Evolutionary conservation across 2,888 invertebrate genomes (phyloP).

Genomic region (Himalopsyche tibetana): DNA sequence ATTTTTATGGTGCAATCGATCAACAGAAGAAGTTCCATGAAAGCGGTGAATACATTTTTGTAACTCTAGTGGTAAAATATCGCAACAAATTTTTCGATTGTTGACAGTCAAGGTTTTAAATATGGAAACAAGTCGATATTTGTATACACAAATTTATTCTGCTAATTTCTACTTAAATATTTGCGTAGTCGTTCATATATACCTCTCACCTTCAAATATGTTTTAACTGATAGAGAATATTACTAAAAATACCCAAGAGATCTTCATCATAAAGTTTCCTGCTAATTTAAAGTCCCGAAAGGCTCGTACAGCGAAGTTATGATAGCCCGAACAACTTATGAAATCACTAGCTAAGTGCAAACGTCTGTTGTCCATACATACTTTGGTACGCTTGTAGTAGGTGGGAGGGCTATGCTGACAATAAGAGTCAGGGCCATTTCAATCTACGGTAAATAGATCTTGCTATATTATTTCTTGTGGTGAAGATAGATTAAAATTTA

Average conservation of each 20-base stretch:
- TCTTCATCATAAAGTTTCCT: not conserved
- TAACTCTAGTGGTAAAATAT: no score
- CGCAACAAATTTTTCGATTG: no score
- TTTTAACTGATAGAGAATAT: not conserved
- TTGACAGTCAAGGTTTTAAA: no score
- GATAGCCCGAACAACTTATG: conserved; percentile 1
- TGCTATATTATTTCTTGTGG: not conserved
- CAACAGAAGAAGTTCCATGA: not conserved
- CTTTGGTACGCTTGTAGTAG: not conserved
- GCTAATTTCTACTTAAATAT: no score
- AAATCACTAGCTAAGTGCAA: conserved; percentile 9
- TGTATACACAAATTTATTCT: no score
- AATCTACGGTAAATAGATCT: conserved; percentile 35
- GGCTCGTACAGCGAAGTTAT: not conserved
- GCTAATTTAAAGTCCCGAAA: not conserved
- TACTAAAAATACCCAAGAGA: not conserved
- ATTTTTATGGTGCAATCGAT: not conserved
- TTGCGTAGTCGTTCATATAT: no score
- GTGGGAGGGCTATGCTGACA: not conserved
- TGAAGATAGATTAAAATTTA: not conserved
- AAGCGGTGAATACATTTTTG: not conserved
- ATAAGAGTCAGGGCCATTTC: conserved; percentile 17
- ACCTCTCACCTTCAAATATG: no score
- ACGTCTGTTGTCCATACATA: not conserved
- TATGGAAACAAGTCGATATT: no score